Percentiles rank a stretch among this genome's conserved stretches.
phyloP scores from a whole-genome alignment of 2,888 invertebrate genomes.

The Drosophila melanosoma region DNA sequence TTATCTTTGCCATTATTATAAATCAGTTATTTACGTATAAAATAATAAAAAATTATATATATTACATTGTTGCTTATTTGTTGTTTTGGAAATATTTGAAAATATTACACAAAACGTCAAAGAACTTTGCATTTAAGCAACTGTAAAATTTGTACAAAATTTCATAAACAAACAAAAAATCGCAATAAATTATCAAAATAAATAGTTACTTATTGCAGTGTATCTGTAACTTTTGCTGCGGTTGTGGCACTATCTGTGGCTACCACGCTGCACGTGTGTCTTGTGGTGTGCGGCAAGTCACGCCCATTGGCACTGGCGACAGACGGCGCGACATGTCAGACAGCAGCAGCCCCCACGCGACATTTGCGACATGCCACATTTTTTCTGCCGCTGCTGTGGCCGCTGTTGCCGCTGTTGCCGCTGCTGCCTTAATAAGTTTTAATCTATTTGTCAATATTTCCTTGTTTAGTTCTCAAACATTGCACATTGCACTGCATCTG shows the following conservation, averaged over 20 bases:
- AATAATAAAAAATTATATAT: neutral
- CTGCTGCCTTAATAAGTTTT: conserved; percentile 74
- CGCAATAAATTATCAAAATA: neutral
- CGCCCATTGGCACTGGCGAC: conserved; percentile 39
- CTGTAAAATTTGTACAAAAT: too few relatives aligned
- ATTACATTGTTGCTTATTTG: neutral
- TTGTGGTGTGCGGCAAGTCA: conserved; percentile 39
- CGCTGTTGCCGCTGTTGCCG: conserved; percentile 4
- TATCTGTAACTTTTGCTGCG: conserved; percentile 10
- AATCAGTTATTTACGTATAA: neutral
- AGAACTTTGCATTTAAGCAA: too few relatives aligned
- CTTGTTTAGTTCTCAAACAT: conserved; percentile 77
- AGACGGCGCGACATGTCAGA: conserved; percentile 69
- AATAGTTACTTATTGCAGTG: neutral
- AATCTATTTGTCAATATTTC: conserved; percentile 81
- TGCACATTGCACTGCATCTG: conserved; percentile 46
- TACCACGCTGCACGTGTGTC: conserved; percentile 60
- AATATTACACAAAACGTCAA: neutral
- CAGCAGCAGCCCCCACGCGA: conserved; percentile 66
- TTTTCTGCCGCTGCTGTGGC: conserved; percentile 32
- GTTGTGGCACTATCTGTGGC: conserved; percentile 19
- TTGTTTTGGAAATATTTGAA: neutral
- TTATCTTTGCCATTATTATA: neutral
- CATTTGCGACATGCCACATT: conserved; percentile 65
- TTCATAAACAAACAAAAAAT: too few relatives aligned